phyloP scores from a whole-genome alignment of 2,797 vertebrate genomes.

The Cyclopterus lumpus region DNA sequence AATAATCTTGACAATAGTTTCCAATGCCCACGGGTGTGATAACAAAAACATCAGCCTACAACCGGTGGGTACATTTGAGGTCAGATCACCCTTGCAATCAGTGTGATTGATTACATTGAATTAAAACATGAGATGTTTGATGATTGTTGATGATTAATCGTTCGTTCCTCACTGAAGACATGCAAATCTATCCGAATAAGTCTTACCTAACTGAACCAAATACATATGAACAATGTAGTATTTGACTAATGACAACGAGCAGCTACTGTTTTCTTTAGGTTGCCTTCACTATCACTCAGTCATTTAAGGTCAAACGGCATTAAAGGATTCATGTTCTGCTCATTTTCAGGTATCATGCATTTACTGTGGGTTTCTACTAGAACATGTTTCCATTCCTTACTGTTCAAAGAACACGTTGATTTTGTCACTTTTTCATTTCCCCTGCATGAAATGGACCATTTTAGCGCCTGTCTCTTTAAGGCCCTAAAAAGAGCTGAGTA shows the following conservation, averaged over 20 bases:
- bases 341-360: neutral
- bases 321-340: neutral
- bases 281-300: conserved; percentile 13
- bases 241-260: neutral
- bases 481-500: neutral
- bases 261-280: neutral
- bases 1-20: neutral
- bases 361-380: neutral
- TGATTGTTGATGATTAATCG: neutral
- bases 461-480: no score
- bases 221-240: neutral
- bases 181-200: conserved; percentile 14
- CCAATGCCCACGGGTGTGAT: conserved; percentile 12
- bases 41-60: neutral
- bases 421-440: neutral
- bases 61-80: conserved; percentile 22
- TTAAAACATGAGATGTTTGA: conserved; percentile 22
- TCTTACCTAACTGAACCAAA: neutral
- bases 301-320: conserved; percentile 20
- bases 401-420: neutral
- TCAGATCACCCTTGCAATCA: conserved; percentile 36
- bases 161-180: conserved; percentile 7
- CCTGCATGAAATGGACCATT: neutral
- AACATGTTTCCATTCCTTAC: neutral
- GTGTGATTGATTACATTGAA: conserved; percentile 34